Evolutionary conservation across 92 coral and sea anemone genomes (phyloP).

Genomic region (Nematostella vectensis): DNA sequence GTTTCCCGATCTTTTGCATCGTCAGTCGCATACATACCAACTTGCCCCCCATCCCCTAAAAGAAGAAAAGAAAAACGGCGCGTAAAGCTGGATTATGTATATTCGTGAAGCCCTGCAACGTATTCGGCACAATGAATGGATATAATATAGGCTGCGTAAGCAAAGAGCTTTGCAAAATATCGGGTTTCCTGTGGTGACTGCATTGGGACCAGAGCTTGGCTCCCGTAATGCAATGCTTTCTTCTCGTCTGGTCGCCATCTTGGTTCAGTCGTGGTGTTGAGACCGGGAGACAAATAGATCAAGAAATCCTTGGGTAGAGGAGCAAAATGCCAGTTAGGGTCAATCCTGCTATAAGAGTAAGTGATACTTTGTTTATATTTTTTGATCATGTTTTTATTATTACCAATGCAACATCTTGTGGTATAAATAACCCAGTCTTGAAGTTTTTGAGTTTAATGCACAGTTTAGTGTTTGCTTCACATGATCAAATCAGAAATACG

Average conservation of each 20-base stretch:
- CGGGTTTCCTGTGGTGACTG: not conserved
- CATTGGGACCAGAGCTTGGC: not conserved
- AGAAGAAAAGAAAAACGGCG: too few species aligned
- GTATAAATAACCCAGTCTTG: not conserved
- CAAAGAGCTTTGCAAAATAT: too few species aligned
- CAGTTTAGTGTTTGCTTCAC: too few species aligned
- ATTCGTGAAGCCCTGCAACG: too few species aligned
- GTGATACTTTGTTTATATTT: not conserved
- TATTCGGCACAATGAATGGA: too few species aligned
- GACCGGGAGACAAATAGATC: not conserved
- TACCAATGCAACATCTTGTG: not conserved
- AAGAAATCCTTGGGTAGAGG: not conserved
- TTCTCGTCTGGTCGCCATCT: slow-evolving; percentile 62
- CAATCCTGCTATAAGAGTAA: slow-evolving; percentile 41
- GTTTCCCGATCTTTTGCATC: too few species aligned
- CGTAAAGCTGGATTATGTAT: too few species aligned
- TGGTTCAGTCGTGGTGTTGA: slow-evolving; percentile 18
- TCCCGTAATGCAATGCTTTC: slow-evolving; percentile 1
- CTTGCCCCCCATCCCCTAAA: too few species aligned
- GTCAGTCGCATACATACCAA: too few species aligned
- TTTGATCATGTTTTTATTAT: too few species aligned
- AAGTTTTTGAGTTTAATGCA: not conserved
- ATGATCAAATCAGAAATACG: too few species aligned
- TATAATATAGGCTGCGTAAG: too few species aligned
- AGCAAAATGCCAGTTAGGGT: slow-evolving; percentile 81